These are phyloP conservation scores for Radopholus similis DNA, from an alignment of 1,140 invertebrate species.

Conservation along the genomic window DNA sequence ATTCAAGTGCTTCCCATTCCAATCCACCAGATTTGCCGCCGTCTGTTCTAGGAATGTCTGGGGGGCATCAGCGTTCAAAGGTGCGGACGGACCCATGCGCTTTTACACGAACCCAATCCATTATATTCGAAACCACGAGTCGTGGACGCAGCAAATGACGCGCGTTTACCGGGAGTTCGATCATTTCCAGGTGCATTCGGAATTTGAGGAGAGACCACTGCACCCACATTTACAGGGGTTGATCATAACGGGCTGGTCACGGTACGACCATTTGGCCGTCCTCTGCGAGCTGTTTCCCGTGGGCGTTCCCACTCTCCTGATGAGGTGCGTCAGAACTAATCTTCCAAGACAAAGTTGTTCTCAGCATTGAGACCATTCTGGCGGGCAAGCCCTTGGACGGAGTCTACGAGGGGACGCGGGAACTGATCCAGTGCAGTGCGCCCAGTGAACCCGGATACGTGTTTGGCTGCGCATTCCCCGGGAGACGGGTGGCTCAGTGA, in stretches of 20 bases:
- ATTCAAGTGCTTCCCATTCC: conserved; percentile 19
- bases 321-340: conserved; percentile 26
- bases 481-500: conserved; percentile 15
- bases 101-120: conserved; percentile 54
- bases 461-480: conserved; percentile 41
- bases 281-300: conserved; percentile 81
- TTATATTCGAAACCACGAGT: conserved; percentile 56
- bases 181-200: conserved; percentile 33
- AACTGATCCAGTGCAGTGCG: conserved; percentile 27
- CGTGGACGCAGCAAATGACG: conserved; percentile 51
- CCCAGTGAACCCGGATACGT: conserved; percentile 24
- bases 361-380: conserved; percentile 52
- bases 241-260: conserved; percentile 58
- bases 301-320: conserved; percentile 72
- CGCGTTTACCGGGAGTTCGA: conserved; percentile 54
- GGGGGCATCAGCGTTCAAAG: conserved; percentile 47
- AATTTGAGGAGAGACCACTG: neutral
- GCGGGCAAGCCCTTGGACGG: conserved; percentile 39
- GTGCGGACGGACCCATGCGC: conserved; percentile 50
- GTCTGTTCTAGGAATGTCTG: conserved; percentile 29
- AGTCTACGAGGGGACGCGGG: conserved; percentile 19
- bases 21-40: neutral
- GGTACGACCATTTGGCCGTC: conserved; percentile 84
- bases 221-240: conserved; percentile 39
- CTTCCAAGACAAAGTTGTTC: neutral